Percentiles rank a stretch among this genome's conserved stretches.
These are phyloP conservation scores for Abrostola tripartita DNA, from an alignment of 2,888 invertebrate species.

Conservation along the genomic window DNA sequence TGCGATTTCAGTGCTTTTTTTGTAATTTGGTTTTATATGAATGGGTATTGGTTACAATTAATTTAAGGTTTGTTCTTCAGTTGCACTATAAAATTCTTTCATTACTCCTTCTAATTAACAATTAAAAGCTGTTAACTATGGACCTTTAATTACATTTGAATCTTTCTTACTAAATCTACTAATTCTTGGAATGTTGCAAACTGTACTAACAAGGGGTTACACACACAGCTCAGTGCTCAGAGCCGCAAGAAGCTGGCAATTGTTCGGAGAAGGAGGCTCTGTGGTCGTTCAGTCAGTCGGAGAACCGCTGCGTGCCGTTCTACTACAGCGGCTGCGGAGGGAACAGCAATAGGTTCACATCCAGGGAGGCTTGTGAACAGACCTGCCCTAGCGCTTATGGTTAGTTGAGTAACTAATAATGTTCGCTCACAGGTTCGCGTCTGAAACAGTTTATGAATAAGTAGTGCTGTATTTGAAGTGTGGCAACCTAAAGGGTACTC, in stretches of 20 bases:
- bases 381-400: constrained; percentile 94
- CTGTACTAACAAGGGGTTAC: constrained; percentile 73
- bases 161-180: constrained; percentile 7
- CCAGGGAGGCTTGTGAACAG: constrained; percentile 91
- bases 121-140: background rate
- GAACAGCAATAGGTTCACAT: constrained; percentile 95
- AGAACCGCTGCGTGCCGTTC: constrained; percentile 97
- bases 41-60: no score
- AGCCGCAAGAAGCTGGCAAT: constrained; percentile 92
- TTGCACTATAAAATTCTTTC: no score
- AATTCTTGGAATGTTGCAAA: constrained; percentile 17
- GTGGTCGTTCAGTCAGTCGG: constrained; percentile 95
- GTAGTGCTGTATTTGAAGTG: no score
- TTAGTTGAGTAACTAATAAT: constrained; percentile 83
- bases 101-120: no score
- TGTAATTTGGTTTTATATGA: no score
- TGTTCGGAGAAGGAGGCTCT: constrained; percentile 92
- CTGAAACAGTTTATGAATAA: background rate
- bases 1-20: no score
- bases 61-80: no score
- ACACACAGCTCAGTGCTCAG: constrained; percentile 92
- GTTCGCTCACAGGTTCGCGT: background rate
- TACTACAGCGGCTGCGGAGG: constrained; percentile 97
- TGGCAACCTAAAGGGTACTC: no score
- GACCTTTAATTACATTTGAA: constrained; percentile 7